Percentiles rank a stretch among this genome's conserved stretches.
Conservation (phyloP, 2,797 vertebrate genomes). For the Apogon talboti region DNA sequence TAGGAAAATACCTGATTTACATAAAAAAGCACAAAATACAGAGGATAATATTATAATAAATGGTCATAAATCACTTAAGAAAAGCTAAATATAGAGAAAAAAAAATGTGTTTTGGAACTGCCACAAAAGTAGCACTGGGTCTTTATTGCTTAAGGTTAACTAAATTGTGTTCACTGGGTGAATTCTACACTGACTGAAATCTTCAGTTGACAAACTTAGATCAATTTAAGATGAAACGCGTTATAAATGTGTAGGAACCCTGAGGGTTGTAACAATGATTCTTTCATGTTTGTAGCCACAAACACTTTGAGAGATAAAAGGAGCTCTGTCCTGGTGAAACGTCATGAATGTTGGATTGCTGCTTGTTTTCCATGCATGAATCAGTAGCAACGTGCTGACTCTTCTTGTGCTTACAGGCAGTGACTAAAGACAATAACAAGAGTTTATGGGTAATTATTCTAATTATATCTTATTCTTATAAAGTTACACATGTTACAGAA, state of each 20-base stretch:
- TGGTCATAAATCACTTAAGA: too few species aligned
- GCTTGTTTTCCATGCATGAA: conserved; percentile 36
- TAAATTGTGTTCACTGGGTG: too few species aligned
- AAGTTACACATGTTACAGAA: background rate
- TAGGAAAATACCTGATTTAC: too few species aligned
- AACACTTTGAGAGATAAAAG: conserved; percentile 8
- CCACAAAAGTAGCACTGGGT: too few species aligned
- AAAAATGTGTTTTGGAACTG: too few species aligned
- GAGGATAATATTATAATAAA: too few species aligned
- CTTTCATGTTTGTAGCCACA: conserved; percentile 34
- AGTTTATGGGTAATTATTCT: conserved; percentile 78
- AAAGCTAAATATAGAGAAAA: too few species aligned
- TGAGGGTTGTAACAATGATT: conserved; percentile 15
- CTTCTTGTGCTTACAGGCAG: conserved; percentile 81
- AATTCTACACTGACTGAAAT: conserved; percentile 3
- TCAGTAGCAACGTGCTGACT: conserved; percentile 56
- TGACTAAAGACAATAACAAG: conserved; percentile 76
- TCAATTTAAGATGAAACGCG: conserved; percentile 17
- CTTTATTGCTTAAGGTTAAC: too few species aligned
- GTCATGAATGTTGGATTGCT: conserved; percentile 25
- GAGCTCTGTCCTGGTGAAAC: conserved; percentile 30
- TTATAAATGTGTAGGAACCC: conserved; percentile 37
- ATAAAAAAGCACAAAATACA: too few species aligned
- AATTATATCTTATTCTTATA: conserved; percentile 32
- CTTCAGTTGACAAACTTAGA: conserved; percentile 6